Evolutionary conservation across 2,113 vertebrate genomes (phyloP), one percentile per base, ranked within the genome.

Genomic region (Loxodonta africana): DNA sequence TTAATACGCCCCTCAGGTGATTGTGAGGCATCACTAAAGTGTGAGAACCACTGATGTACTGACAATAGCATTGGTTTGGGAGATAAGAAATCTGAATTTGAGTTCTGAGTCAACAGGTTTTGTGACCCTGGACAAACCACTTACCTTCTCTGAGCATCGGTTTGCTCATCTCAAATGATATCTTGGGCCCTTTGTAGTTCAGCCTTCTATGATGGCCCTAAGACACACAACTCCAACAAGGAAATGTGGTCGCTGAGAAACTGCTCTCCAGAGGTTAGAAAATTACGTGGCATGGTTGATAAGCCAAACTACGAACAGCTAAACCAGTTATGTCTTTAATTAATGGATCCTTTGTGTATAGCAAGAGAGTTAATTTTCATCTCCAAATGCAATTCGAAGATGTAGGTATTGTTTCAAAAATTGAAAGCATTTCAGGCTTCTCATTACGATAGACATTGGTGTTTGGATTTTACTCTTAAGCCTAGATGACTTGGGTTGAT

Each of bases 381-480:
- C 57, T 88, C 44, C 63, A 88, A 88, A 41, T 94, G 41, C 28
- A 80, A 30, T 88, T 94, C 17, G 46, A 67, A 93, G 41, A 63
- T 74, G 28, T 73, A 95, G 84, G 83, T 94, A 73, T 57, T 80
- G 2, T 84, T 80, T 94, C 25, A 83, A n/a, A 91, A 77, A 73
- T 57, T 73, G 44, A 82, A 85, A 91, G 12, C 41, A 84, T 94
- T 83, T 78, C 18, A 67, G 44, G 53, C 4, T 91, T 88, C 90
- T 94, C 46, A 83, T 88, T 91, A 37, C 5, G 88, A 17, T 21
- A 41, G 28, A n/a, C 62, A 78, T 20, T 78, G 18, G 5, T 93
- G 69, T 82, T 88, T 82, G 23, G 3, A 83, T 67, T 92, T 71
- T 85, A 46, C 25, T 76, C 53, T 74, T 83, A 92, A 96, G 60